phyloP scores from a whole-genome alignment of 2,113 vertebrate species.

The Anoplopoma fimbria region DNA sequence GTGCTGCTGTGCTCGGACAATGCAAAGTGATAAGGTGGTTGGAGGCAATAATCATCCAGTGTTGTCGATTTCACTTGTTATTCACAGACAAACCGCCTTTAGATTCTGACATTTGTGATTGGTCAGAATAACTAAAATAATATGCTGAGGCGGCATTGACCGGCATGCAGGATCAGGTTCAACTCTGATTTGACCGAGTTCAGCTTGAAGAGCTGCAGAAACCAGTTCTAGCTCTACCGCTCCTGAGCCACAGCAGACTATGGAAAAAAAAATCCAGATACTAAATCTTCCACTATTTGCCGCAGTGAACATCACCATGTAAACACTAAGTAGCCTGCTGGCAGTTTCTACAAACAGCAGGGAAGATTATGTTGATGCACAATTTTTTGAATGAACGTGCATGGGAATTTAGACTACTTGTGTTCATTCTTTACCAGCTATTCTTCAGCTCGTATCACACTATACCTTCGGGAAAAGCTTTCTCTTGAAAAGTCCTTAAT shows the following conservation, averaged over 20 bases:
- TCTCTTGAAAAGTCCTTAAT: not conserved
- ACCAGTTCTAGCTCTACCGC: not conserved
- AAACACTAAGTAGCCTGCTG: not conserved
- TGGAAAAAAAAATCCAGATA: not conserved
- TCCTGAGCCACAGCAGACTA: not conserved
- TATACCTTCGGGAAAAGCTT: not conserved
- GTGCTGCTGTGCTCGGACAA: not conserved
- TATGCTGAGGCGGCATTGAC: not conserved
- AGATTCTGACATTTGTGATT: constrained; percentile 1
- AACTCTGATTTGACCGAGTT: not conserved
- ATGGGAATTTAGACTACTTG: not conserved
- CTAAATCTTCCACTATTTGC: not conserved
- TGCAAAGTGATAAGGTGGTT: not conserved
- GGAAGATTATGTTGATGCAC: not conserved
- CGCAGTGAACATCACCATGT: not conserved
- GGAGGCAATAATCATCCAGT: not conserved
- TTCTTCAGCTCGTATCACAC: not conserved
- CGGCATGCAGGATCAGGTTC: not conserved
- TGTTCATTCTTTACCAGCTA: not conserved
- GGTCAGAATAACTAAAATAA: constrained; percentile 5
- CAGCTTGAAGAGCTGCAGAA: not conserved
- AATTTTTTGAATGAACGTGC: not conserved
- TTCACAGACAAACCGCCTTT: not conserved
- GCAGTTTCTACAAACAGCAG: not conserved
- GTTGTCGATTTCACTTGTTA: not conserved